Evolutionary conservation across 2,888 invertebrate species (phyloP), one percentile per base, ranked within the genome.

Genomic region (Sipunculus nudus): DNA sequence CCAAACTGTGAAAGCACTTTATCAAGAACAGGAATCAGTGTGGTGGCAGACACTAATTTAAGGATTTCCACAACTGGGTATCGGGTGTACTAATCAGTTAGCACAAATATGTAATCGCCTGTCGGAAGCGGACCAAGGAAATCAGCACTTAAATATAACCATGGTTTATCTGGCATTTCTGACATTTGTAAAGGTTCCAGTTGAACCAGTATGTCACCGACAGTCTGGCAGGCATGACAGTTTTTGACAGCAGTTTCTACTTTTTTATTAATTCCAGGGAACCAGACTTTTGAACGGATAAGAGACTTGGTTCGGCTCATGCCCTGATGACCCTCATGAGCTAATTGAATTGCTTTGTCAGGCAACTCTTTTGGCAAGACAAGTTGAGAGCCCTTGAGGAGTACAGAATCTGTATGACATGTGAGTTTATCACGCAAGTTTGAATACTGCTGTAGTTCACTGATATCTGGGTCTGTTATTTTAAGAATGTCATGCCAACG

Each of bases 251-350:
- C 23, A 5, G 49, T 16, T 43, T 58, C 60, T 5, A 52, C 62
- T 16, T 31, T 23, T 21, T 13, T 29, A 29, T 67, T 59, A 10
- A 70, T 68, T 6, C 66, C 48, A 16, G 55, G 60, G 35, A 67
- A 70, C 67, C 61, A 69, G 1, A 66, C 60, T 41, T 69, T 69
- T 43, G 59, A 59, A n/a, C 67, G 53, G 5, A 70, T 41, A 8
- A 66, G 55, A n/a, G 56, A 49, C 47, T 71, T 65, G 10, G 67
- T 73, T 21, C 63, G 55, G 23, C 29, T 54, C 8, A 63, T 61
- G 10, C 71, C 70, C 53, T 67, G 65, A 46, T 73, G 69, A 3
- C 71, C 64, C 23, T 46, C 39, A 45, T 75, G 75, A 0, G 68
- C 68, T 6, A 71, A 39, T 23, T 56, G 32, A 8, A 73, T 49